Conservation (phyloP, 2,888 invertebrate species). For the Odiellus spinosus region DNA sequence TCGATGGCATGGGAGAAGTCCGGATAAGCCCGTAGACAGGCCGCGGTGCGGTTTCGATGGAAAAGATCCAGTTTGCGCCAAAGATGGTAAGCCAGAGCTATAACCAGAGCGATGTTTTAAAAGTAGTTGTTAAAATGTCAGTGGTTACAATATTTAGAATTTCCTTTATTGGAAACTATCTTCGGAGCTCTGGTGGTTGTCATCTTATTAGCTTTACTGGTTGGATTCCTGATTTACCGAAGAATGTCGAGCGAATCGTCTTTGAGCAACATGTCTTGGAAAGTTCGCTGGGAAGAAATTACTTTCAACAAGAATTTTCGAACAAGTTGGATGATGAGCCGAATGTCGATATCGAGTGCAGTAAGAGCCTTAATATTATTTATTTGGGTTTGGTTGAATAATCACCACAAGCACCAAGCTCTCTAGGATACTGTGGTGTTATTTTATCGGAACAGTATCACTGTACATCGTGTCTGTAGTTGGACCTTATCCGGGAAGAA, state of each 20-base stretch:
- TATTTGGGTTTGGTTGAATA: too few species aligned
- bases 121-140: background rate
- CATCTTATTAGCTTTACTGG: background rate
- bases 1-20: too few species aligned
- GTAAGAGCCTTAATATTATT: slow-evolving; percentile 2
- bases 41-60: slow-evolving; percentile 78
- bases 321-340: slow-evolving; percentile 15
- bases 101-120: slow-evolving; percentile 1
- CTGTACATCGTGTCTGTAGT: background rate
- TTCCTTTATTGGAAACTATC: slow-evolving; percentile 7
- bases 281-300: slow-evolving; percentile 24
- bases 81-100: slow-evolving; percentile 1
- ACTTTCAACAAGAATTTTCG: slow-evolving; percentile 14
- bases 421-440: background rate
- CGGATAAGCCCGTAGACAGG: slow-evolving; percentile 60
- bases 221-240: slow-evolving; percentile 13
- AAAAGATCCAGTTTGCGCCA: slow-evolving; percentile 12
- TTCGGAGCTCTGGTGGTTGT: slow-evolving; percentile 4
- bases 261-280: slow-evolving; percentile 25
- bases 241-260: slow-evolving; percentile 22
- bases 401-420: too few species aligned
- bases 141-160: slow-evolving; percentile 1
- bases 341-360: slow-evolving; percentile 12
- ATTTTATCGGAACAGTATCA: too few species aligned
- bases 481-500: background rate